Evolutionary conservation across 1,140 invertebrate genomes (phyloP).

Genomic region (Ctenoplectra terminalis): DNA sequence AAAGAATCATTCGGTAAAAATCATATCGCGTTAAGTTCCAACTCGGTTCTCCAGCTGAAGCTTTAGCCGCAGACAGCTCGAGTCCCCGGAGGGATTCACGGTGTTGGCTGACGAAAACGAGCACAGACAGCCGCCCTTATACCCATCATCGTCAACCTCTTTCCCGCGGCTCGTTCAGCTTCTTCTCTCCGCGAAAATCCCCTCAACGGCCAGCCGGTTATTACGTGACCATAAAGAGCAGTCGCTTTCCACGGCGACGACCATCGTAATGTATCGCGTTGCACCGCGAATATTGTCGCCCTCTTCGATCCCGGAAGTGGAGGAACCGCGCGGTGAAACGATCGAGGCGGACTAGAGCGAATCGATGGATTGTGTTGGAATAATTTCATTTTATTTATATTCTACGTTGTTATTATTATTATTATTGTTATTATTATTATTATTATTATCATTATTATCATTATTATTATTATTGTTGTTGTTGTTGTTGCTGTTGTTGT

Average conservation of each 20-base stretch:
- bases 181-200: constrained; percentile 51
- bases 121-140: constrained; percentile 80
- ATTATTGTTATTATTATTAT: no score
- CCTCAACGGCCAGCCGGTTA: constrained; percentile 57
- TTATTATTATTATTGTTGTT: no score
- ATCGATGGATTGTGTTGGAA: not conserved
- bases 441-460: no score
- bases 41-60: constrained; percentile 76
- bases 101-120: constrained; percentile 78
- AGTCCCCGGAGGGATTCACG: constrained; percentile 76
- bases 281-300: constrained; percentile 52
- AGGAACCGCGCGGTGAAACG: not conserved
- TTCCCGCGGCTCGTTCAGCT: constrained; percentile 45
- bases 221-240: constrained; percentile 69
- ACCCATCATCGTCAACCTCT: constrained; percentile 80
- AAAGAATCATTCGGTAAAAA: constrained; percentile 55
- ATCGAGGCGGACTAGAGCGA: not conserved
- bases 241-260: constrained; percentile 60
- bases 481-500: no score
- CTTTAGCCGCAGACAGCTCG: constrained; percentile 79
- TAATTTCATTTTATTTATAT: no score
- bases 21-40: constrained; percentile 71
- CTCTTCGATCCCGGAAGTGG: constrained; percentile 32
- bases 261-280: constrained; percentile 61
- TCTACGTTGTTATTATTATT: no score